These are phyloP conservation scores for Avahi laniger DNA, from an alignment of 2,797 vertebrate genomes.

Conservation along the genomic window DNA sequence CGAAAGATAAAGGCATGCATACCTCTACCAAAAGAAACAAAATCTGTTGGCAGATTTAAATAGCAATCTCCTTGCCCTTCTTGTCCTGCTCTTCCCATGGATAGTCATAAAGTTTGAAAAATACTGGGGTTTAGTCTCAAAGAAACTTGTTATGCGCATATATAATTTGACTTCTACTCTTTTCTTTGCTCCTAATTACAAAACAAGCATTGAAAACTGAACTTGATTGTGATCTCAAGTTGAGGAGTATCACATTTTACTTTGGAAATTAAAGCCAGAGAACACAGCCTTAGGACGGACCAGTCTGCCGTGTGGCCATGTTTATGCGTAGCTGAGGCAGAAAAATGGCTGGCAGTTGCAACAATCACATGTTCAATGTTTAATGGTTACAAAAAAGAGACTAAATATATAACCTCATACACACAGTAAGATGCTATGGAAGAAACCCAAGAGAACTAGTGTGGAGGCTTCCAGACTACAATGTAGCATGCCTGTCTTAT, in stretches of 20 bases:
- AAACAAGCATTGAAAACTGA: not conserved
- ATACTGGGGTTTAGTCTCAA: not conserved
- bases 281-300: not conserved
- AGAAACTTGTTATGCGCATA: not conserved
- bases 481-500: not conserved
- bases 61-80: not conserved
- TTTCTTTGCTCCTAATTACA: not conserved
- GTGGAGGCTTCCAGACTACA: not conserved
- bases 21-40: not conserved
- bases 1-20: not conserved
- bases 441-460: not conserved
- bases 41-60: not conserved
- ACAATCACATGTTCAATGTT: not conserved
- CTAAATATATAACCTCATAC: not conserved
- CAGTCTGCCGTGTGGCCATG: not conserved
- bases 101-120: not conserved
- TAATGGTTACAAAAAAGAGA: not conserved
- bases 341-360: not conserved
- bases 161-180: not conserved
- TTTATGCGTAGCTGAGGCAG: not conserved
- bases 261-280: constrained; percentile 10
- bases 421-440: not conserved
- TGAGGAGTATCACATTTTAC: not conserved
- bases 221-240: not conserved
- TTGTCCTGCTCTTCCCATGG: not conserved